These are phyloP conservation scores for Diaphora mendica DNA, from an alignment of 2,888 invertebrate genomes.

Conservation along the genomic window DNA sequence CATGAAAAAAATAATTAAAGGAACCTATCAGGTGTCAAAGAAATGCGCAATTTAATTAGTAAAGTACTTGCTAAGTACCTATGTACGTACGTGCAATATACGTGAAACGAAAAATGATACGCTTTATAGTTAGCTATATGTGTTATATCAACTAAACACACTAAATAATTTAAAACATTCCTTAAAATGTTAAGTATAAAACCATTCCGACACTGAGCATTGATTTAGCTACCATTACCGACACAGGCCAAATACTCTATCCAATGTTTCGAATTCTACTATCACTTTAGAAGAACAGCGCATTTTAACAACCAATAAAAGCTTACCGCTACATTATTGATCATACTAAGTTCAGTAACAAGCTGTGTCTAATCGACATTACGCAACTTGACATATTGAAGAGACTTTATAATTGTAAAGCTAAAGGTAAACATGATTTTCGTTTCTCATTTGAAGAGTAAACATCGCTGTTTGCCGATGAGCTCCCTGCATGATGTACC, in stretches of 20 bases:
- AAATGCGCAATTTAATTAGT: background rate
- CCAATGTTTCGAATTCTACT: background rate
- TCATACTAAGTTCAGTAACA: slow-evolving; percentile 47
- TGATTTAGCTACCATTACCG: too few relatives aligned
- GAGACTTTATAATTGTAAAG: slow-evolving; percentile 66
- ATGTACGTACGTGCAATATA: background rate
- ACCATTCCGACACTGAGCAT: background rate
- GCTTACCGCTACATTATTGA: slow-evolving; percentile 10
- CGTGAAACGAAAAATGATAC: background rate
- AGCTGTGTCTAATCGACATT: slow-evolving; percentile 34
- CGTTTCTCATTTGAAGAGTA: slow-evolving; percentile 67
- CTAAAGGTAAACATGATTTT: slow-evolving; percentile 71
- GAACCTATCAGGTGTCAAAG: background rate
- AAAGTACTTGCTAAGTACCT: background rate
- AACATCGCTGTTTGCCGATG: slow-evolving; percentile 65
- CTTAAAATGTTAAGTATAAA: background rate
- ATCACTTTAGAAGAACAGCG: too few relatives aligned
- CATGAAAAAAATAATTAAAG: too few relatives aligned
- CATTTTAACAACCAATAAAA: background rate
- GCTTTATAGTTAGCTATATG: background rate
- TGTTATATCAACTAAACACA: background rate
- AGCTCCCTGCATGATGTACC: slow-evolving; percentile 60
- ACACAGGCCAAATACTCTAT: background rate
- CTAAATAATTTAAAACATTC: background rate
- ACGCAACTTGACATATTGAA: slow-evolving; percentile 46